Evolutionary conservation across 2,888 invertebrate genomes (phyloP), one percentile per base, ranked within the genome.

Genomic region (Stenotaenia linearis): DNA sequence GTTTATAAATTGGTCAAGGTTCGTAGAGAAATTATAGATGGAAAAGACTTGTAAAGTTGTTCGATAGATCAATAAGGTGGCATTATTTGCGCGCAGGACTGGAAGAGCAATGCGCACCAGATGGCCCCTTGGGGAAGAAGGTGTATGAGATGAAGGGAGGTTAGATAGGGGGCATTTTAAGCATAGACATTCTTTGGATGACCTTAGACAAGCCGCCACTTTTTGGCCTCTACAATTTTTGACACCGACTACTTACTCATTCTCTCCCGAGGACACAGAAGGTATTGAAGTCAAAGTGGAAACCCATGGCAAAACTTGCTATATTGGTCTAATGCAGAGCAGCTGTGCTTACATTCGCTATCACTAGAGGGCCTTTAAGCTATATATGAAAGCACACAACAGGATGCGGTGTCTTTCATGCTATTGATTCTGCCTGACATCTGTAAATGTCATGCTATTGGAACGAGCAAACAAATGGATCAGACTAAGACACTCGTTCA

Each of bases 371-470:
- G 69, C 69, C 69, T 69, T 69, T 69, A 69, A 69, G 69, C 69
- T 69, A 69, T 69, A 69, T 69, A 69, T 69, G 69, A 69, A 69
- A 32, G 35, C 75, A 32, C 75, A 75, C 75, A 75, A 75, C 75
- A 37, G 32, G 35, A 75, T 75, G 75, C 75, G 75, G 35, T 75
- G 56, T 79, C 79, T 77, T 77, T 79, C 79, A 77, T 79, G 77
- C 28, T 79, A 79, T 79, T 69, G 79, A 79, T 79, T 79, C 77
- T 77, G 77, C 77, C 79, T 77, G 79, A 79, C 79, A 77, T 79
- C 79, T 79, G 79, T 79, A 79, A 79, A 79, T 79, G 79, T 79
- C 79, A 79, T 79, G 79, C 75, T 79, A 32, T 76, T 76, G 61
- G 28, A 79, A 30, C 37, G 4, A 32, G 12, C 35, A 75, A 37